Evolutionary conservation across 2,797 vertebrate genomes (phyloP).

Genomic region (Scomberomorus guttatus): DNA sequence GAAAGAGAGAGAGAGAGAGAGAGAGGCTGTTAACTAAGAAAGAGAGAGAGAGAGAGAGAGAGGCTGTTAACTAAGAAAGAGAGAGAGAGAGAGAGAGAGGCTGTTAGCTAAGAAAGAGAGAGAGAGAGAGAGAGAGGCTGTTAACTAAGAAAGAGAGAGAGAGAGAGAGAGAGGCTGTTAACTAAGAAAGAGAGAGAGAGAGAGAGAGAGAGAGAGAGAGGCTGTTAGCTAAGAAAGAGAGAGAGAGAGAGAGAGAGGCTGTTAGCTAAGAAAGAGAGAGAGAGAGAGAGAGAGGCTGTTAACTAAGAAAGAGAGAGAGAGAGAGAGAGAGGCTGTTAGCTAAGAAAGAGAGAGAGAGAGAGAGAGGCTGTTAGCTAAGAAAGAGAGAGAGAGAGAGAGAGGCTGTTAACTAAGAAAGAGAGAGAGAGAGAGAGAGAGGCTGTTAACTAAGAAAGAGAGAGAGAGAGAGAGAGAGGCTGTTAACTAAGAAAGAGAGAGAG

Average conservation of each 20-base stretch:
- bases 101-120: neutral
- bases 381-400: slow-evolving; percentile 69
- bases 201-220: slow-evolving; percentile 16
- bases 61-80: neutral
- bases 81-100: neutral
- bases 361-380: neutral
- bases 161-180: slow-evolving; percentile 2
- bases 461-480: neutral
- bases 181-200: neutral
- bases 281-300: slow-evolving; percentile 52
- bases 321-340: neutral
- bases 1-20: neutral
- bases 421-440: slow-evolving; percentile 1
- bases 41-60: slow-evolving; percentile 2
- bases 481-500: neutral
- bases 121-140: neutral
- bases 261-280: neutral
- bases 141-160: neutral
- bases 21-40: slow-evolving; percentile 53
- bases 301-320: neutral
- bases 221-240: too few relatives aligned
- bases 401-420: slow-evolving; percentile 83
- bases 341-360: neutral
- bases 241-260: neutral
- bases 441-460: neutral